Base-by-base conservation (phyloP, 2,113 vertebrate species). In the Lagopus leucura region DNA sequence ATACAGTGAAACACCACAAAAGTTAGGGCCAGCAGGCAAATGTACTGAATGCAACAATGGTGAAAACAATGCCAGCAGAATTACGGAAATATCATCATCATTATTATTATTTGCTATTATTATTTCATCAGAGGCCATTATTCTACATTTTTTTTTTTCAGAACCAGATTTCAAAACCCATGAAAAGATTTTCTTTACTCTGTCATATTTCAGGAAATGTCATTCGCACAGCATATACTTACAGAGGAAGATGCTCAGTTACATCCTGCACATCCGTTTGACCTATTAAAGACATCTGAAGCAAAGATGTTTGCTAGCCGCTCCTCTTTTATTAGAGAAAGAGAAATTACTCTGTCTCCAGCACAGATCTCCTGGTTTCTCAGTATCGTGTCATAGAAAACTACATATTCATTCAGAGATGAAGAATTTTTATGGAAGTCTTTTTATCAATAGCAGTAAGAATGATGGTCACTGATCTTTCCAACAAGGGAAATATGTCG, bases 311-410 rank as follows among this genome's bases (percentile, higher is more conserved):
- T 93, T 90, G 4, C 19, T 80, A 66, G 30, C 15, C 17, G 21
- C 28, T 90, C 65, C 61, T 80, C 58, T 80, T 93, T 93, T 79
- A 76, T 92, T 75, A 88, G 76, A 50, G 77, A 80, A 94, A 83
- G 11, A 76, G 32, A 93, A 87, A 82, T 80, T 58, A 36, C 58
- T 79, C 48, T 58, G n/a, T 89, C 64, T 91, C 93, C 74, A 92
- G 38, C 21, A 89, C 3, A 65, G 40, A 80, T 71, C 25, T 57
- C 38, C 28, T 28, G 7, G 57, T 74, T 82, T 93, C 42, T 63
- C 24, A 1, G 45, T 79, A 20, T 83, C 19, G 8, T 74, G 24
- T 67, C 76, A 71, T 57, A 87, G 77, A 86, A 74, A 80, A 27
- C n/a, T 58, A 32, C 24, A 69, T 95, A 74, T 89, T 93, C 50